Evolutionary conservation across 2,888 invertebrate genomes (phyloP).

Genomic region (Nephrotoma flavescens): DNA sequence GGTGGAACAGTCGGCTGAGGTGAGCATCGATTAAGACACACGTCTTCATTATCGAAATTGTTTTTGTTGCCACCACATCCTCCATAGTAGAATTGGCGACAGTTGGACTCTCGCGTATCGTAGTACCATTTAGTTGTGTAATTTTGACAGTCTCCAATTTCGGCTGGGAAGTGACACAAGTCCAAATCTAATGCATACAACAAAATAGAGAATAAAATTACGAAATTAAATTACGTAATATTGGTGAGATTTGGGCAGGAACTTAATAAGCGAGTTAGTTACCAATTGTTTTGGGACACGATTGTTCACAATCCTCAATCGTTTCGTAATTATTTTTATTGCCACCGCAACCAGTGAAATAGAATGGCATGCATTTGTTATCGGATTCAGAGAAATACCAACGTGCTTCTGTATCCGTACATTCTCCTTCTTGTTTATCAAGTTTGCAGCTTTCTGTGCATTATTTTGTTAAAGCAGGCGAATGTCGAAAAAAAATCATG

Average conservation of each 20-base stretch:
- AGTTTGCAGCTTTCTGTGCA: slow-evolving; percentile 56
- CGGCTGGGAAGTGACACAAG: slow-evolving; percentile 59
- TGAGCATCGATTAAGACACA: slow-evolving; percentile 51
- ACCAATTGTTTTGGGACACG: slow-evolving; percentile 70
- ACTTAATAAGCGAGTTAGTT: slow-evolving; percentile 23
- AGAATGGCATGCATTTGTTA: slow-evolving; percentile 82
- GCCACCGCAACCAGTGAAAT: slow-evolving; percentile 83
- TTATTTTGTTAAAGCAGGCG: background rate
- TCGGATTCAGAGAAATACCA: slow-evolving; percentile 78
- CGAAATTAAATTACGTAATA: background rate
- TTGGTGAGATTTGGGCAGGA: background rate
- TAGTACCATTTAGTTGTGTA: slow-evolving; percentile 70
- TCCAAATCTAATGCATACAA: slow-evolving; percentile 38
- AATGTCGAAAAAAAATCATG: background rate
- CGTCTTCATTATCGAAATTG: slow-evolving; percentile 55
- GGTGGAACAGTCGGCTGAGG: slow-evolving; percentile 31
- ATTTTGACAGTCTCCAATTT: slow-evolving; percentile 61
- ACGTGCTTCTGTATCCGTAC: slow-evolving; percentile 55
- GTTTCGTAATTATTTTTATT: slow-evolving; percentile 74
- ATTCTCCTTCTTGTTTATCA: slow-evolving; percentile 60
- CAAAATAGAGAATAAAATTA: background rate
- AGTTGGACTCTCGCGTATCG: slow-evolving; percentile 57
- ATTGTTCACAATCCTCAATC: slow-evolving; percentile 54
- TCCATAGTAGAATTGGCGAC: slow-evolving; percentile 73
- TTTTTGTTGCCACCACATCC: slow-evolving; percentile 89